These are phyloP conservation scores for Luehdorfia chinensis DNA, from an alignment of 1,140 invertebrate genomes.

Conservation along the genomic window DNA sequence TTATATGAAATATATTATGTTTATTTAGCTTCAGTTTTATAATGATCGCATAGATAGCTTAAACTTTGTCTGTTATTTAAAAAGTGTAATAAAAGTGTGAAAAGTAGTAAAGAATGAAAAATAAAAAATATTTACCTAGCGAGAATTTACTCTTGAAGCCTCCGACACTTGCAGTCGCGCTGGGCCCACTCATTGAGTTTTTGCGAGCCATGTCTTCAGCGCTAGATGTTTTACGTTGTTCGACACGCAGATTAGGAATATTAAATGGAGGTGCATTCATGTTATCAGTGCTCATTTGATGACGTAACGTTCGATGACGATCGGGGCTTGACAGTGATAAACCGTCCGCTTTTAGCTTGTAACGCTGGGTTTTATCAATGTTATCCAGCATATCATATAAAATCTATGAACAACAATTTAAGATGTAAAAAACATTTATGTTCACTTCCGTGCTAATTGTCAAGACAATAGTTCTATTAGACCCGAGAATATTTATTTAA, in stretches of 20 bases:
- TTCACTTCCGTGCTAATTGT: too few relatives aligned
- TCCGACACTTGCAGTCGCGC: slow-evolving; percentile 30
- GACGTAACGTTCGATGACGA: slow-evolving; percentile 84
- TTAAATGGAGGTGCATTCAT: slow-evolving; percentile 90
- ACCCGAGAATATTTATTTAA: neutral
- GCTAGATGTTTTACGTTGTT: slow-evolving; percentile 91
- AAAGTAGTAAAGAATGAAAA: too few relatives aligned
- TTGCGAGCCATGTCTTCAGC: slow-evolving; percentile 93
- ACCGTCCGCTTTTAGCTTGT: slow-evolving; percentile 90
- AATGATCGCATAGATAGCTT: too few relatives aligned
- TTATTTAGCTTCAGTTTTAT: too few relatives aligned
- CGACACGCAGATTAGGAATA: slow-evolving; percentile 90
- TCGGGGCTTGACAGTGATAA: slow-evolving; percentile 86
- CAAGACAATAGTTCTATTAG: neutral
- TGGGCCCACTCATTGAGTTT: slow-evolving; percentile 80
- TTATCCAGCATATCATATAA: slow-evolving; percentile 96
- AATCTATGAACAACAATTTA: slow-evolving; percentile 71
- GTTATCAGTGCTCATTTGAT: slow-evolving; percentile 92
- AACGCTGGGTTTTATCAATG: slow-evolving; percentile 92
- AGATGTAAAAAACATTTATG: too few relatives aligned
- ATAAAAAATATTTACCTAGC: too few relatives aligned
- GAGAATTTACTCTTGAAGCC: slow-evolving; percentile 46
- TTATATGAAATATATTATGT: too few relatives aligned
- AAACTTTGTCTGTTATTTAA: too few relatives aligned
- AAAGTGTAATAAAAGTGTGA: too few relatives aligned